These are phyloP conservation scores for Aphidius gifuensis DNA, from an alignment of 1,140 invertebrate species.

Conservation along the genomic window DNA sequence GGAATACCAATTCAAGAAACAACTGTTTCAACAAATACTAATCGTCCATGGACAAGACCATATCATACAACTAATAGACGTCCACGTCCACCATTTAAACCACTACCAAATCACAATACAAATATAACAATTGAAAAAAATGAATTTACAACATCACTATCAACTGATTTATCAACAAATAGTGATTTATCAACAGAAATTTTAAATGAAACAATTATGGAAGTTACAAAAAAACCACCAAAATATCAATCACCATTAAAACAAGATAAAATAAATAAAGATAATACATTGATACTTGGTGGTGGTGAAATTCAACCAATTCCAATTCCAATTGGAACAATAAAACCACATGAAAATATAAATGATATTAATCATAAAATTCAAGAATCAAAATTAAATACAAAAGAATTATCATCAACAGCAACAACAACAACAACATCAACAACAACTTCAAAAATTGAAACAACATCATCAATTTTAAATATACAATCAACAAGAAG, in stretches of 20 bases:
- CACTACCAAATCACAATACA: slow-evolving; percentile 43
- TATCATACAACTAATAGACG: slow-evolving; percentile 36
- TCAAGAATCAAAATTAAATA: slow-evolving; percentile 21
- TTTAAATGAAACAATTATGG: slow-evolving; percentile 7
- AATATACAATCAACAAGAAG: slow-evolving; percentile 44
- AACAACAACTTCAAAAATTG: slow-evolving; percentile 42
- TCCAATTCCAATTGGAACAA: slow-evolving; percentile 22
- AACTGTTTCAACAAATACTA: slow-evolving; percentile 60
- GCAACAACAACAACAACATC: slow-evolving; percentile 26
- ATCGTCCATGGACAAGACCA: slow-evolving; percentile 52
- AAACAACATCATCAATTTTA: slow-evolving; percentile 48
- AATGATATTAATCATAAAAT: too few species aligned
- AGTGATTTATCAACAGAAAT: slow-evolving; percentile 5
- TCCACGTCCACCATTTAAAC: slow-evolving; percentile 58
- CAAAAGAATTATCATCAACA: slow-evolving; percentile 20
- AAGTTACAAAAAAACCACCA: slow-evolving; percentile 29
- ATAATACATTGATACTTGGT: slow-evolving; percentile 44
- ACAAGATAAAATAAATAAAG: slow-evolving; percentile 32
- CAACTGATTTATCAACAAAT: slow-evolving; percentile 16
- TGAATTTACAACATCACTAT: slow-evolving; percentile 27
- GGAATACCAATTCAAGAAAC: slow-evolving; percentile 73
- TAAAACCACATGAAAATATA: not conserved
- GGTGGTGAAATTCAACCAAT: slow-evolving; percentile 31
- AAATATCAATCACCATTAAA: slow-evolving; percentile 42
- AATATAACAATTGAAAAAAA: slow-evolving; percentile 30